Evolutionary conservation across 2,797 vertebrate genomes (phyloP).

Genomic region (Pangasius mekongensis): DNA sequence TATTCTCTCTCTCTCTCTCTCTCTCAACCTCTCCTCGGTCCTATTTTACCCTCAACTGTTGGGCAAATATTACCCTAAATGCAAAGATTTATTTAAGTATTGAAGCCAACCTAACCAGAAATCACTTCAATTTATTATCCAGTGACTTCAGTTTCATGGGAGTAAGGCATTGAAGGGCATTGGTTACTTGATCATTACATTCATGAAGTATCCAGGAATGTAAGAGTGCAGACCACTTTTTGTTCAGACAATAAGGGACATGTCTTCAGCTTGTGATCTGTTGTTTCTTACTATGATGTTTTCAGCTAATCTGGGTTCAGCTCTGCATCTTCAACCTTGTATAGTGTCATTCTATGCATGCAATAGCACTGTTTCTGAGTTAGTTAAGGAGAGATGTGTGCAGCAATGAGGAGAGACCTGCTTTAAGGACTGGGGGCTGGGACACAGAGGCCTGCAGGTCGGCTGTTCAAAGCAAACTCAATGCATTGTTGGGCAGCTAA

Average conservation of each 20-base stretch:
- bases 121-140: constrained; percentile 1
- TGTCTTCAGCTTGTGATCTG: constrained; percentile 29
- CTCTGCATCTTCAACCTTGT: constrained; percentile 13
- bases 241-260: constrained; percentile 4
- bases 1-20: constrained; percentile 20
- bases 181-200: constrained; percentile 22
- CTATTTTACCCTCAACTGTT: constrained; percentile 9
- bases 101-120: constrained; percentile 1
- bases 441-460: constrained; percentile 78
- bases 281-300: constrained; percentile 24
- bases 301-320: constrained; percentile 35
- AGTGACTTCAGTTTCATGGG: not conserved
- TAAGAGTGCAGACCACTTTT: constrained; percentile 8
- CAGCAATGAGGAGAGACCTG: constrained; percentile 31
- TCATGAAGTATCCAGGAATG: constrained; percentile 9
- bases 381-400: constrained; percentile 12
- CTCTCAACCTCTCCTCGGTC: constrained; percentile 28
- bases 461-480: constrained; percentile 98
- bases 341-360: not conserved
- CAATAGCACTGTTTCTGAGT: constrained; percentile 23
- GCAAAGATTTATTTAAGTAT: not conserved
- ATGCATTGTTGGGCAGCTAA: constrained; percentile 98
- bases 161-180: not conserved
- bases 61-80: constrained; percentile 33
- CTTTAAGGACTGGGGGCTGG: constrained; percentile 64